phyloP scores from a whole-genome alignment of 2,888 invertebrate genomes.

The Urechis unicinctus region DNA sequence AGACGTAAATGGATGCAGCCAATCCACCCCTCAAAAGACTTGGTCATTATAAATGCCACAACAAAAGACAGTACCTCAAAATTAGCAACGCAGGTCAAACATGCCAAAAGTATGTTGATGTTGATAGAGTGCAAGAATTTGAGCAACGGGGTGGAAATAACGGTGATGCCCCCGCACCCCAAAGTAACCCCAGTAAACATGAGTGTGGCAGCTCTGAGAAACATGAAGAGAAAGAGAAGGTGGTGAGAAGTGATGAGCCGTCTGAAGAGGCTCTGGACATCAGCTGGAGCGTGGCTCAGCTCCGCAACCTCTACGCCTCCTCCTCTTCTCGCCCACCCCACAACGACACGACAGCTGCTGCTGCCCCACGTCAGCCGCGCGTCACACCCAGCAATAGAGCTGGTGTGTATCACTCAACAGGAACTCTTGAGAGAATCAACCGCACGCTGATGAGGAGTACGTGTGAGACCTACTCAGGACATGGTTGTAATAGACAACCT shows the following conservation, averaged over 20 bases:
- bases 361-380: too few species aligned
- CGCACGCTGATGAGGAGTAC: too few species aligned
- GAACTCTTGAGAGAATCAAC: neutral
- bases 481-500: too few species aligned
- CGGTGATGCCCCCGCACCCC: neutral
- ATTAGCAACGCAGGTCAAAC: neutral
- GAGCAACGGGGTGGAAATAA: neutral
- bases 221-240: neutral
- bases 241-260: too few species aligned
- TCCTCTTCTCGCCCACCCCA: too few species aligned
- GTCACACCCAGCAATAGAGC: neutral
- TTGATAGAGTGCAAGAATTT: neutral
- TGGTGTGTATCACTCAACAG: neutral
- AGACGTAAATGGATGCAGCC: conserved; percentile 14
- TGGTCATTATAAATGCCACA: too few species aligned
- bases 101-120: neutral
- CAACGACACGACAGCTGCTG: too few species aligned
- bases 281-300: conserved; percentile 15
- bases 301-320: conserved; percentile 13
- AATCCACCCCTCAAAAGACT: conserved; percentile 17
- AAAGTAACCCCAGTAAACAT: neutral
- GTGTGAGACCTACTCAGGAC: too few species aligned
- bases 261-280: conserved; percentile 1
- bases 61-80: too few species aligned
- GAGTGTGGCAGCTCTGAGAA: neutral